Percentiles rank a stretch among this genome's conserved stretches.
Conservation (phyloP, 2,113 vertebrate genomes). For the Corythornis cristatus region DNA sequence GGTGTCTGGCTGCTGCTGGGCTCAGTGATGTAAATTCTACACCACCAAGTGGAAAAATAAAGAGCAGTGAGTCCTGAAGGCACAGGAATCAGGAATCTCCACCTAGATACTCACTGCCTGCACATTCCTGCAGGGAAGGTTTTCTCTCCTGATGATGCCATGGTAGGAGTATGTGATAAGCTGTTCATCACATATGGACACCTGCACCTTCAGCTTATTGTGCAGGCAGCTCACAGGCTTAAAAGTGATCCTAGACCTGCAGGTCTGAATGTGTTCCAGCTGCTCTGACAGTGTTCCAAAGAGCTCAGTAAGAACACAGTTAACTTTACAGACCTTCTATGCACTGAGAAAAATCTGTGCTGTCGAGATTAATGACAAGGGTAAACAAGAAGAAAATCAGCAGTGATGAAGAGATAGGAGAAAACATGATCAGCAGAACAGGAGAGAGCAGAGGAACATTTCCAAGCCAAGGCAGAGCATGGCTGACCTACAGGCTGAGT, state of each 20-base stretch:
- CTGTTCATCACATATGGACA: background rate
- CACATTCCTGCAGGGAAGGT: background rate
- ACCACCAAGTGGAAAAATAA: background rate
- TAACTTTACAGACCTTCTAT: background rate
- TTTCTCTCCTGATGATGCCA: background rate
- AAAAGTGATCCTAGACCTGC: background rate
- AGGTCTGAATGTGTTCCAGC: background rate
- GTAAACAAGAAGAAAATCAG: constrained; percentile 9
- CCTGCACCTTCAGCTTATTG: background rate
- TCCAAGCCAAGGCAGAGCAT: background rate
- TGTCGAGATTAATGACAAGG: background rate
- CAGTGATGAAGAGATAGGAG: constrained; percentile 4
- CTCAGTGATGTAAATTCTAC: background rate
- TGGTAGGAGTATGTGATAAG: background rate
- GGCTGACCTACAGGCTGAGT: constrained; percentile 22
- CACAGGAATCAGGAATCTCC: background rate
- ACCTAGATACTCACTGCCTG: background rate
- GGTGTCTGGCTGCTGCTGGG: background rate
- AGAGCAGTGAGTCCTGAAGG: background rate
- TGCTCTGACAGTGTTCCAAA: background rate
- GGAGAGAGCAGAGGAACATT: background rate
- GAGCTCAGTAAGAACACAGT: background rate
- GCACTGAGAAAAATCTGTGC: background rate
- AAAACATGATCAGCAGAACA: background rate
- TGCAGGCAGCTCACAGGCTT: background rate